Base-by-base conservation (phyloP, 2,888 invertebrate genomes). In the Oligia fasciuncula region DNA sequence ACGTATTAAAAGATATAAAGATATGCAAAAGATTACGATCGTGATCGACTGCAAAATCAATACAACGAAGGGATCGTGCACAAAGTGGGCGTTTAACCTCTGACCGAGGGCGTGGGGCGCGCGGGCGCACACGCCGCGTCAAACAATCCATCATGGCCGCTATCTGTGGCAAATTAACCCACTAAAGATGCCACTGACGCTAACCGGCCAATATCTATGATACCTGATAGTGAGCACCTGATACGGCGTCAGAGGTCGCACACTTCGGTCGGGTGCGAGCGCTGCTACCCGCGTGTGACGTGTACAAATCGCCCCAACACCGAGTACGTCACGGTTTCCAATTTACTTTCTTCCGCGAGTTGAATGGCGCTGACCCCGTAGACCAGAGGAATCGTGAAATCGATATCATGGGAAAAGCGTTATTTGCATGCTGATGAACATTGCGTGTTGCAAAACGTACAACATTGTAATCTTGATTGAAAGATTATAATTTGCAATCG, bases 61-160 rank as follows among this genome's bases (percentile, higher is more conserved):
- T 96, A 96, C 93, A 92, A 90, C 90, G 92, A 91, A 93, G 94
- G 94, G 93, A 93, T 95, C 95, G 95, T 95, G 95, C 94, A 91
- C 95, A 94, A 95, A 96, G 95, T 96, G 95, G 95, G 95, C 92
- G 95, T 96, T 96, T 96, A 96, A 96, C 96, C 96, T 95, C 88
- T 93, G 94, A 93, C 95, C 93, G 91, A 92, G 91, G 93, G 93
- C 94, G 93, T 93, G 93, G 91, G 89, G 89, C 89, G 91, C 91
- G 92, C 94, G 89, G 91, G 93, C 93, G 93, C 94, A 93, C 91
- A 93, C 92, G 90, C 92, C 93, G 94, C 94, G 95, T 95, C 95
- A 94, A 94, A 90, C 93, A 92, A 95, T 96, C 95, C 93, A 95
- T 96, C 96, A 95, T 92, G 92, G 90, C 92, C 91, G 93, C 94